Evolutionary conservation across 2,888 invertebrate genomes (phyloP).

Genomic region (Plutella xylostella): DNA sequence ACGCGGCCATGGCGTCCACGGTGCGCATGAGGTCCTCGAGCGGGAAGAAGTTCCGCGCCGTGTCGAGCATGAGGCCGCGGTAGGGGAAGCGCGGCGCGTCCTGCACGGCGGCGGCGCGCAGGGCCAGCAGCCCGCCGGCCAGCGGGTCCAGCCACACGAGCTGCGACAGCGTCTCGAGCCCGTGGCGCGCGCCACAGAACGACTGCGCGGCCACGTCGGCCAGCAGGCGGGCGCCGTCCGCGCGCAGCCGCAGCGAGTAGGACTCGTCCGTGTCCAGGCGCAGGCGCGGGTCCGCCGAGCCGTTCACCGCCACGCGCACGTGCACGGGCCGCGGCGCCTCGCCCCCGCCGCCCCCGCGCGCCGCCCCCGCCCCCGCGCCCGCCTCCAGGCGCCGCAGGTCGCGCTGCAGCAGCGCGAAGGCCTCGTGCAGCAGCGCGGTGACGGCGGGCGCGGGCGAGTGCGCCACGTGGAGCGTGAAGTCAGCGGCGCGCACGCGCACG

Average conservation of each 20-base stretch:
- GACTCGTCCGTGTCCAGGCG: conserved; percentile 79
- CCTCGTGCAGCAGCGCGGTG: conserved; percentile 49
- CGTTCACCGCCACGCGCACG: conserved; percentile 66
- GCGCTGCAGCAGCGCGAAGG: conserved; percentile 62
- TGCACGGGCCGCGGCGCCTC: conserved; percentile 53
- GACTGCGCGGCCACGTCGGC: conserved; percentile 75
- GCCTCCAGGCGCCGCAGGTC: conserved; percentile 60
- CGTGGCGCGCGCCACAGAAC: conserved; percentile 84
- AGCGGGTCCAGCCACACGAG: conserved; percentile 83
- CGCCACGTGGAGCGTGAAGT: conserved; percentile 55
- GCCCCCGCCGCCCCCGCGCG: conserved; percentile 26
- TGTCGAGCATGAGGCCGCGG: conserved; percentile 91
- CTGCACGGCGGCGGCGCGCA: conserved; percentile 74
- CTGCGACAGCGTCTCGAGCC: conserved; percentile 82
- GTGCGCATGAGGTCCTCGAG: conserved; percentile 77
- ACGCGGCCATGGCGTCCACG: conserved; percentile 88
- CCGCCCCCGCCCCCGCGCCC: conserved; percentile 33
- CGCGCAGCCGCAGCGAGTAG: conserved; percentile 73
- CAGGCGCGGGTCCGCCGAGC: conserved; percentile 65
- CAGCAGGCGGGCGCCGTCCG: conserved; percentile 58
- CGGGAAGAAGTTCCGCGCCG: conserved; percentile 90
- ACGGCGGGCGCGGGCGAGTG: conserved; percentile 42
- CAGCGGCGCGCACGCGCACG: conserved; percentile 67
- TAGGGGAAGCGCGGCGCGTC: conserved; percentile 84
- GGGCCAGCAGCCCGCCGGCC: conserved; percentile 69